Evolutionary conservation across 2,888 invertebrate species (phyloP).

Genomic region (Portevinia maculata): DNA sequence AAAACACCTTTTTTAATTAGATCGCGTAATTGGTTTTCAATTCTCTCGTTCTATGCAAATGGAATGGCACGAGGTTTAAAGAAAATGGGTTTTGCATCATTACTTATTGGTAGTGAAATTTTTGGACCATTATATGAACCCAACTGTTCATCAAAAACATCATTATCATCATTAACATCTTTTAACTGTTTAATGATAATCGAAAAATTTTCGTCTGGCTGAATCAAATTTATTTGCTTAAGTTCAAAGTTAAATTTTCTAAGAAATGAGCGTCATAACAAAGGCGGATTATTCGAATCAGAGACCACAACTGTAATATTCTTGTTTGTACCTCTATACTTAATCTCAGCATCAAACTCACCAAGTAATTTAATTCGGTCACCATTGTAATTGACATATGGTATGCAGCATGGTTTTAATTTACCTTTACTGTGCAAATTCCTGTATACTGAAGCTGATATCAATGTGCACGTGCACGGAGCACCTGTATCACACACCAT

Average conservation of each 20-base stretch:
- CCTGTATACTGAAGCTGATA: no score
- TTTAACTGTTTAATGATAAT: conserved; percentile 25
- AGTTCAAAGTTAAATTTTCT: conserved; percentile 31
- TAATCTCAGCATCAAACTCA: conserved; percentile 41
- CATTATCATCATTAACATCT: conserved; percentile 5
- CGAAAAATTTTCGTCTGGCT: neutral
- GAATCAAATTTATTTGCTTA: conserved; percentile 17
- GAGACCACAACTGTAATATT: conserved; percentile 26
- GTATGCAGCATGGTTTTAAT: no score
- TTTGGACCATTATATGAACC: conserved; percentile 10
- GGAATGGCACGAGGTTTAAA: conserved; percentile 38
- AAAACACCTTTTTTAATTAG: conserved; percentile 11
- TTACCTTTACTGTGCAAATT: no score
- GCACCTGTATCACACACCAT: no score
- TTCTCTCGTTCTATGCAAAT: conserved; percentile 38
- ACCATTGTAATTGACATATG: conserved; percentile 29
- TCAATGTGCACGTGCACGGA: no score
- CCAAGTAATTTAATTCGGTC: conserved; percentile 20
- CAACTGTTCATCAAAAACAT: conserved; percentile 21
- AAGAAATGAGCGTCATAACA: conserved; percentile 35
- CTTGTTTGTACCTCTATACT: conserved; percentile 21
- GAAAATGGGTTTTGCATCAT: conserved; percentile 32
- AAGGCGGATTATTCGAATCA: conserved; percentile 20
- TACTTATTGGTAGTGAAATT: conserved; percentile 2
- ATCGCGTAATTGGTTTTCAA: conserved; percentile 32